These are phyloP conservation scores for Piliocolobus tephrosceles DNA, from an alignment of 2,113 vertebrate genomes.

Conservation along the genomic window DNA sequence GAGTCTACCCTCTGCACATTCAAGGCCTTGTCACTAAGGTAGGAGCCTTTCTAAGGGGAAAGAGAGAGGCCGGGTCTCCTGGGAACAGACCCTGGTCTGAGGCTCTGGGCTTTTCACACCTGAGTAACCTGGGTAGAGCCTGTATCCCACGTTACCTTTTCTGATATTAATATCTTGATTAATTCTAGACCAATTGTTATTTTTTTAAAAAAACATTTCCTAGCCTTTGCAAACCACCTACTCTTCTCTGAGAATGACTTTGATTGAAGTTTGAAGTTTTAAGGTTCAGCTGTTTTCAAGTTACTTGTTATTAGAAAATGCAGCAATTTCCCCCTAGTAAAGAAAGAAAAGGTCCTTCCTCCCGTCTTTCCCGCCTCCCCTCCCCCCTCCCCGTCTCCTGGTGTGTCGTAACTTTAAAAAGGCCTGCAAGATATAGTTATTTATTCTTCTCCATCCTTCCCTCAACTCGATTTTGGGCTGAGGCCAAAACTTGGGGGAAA, in stretches of 20 bases:
- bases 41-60: not conserved
- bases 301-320: conserved; percentile 72
- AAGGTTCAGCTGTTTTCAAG: conserved; percentile 75
- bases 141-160: not conserved
- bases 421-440: conserved; percentile 37
- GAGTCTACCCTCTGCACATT: not conserved
- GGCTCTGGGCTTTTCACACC: not conserved
- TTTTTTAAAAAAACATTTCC: not conserved
- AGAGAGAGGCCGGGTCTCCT: not conserved
- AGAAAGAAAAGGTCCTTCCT: not conserved
- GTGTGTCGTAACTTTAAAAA: conserved; percentile 34
- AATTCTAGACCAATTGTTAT: conserved; percentile 41
- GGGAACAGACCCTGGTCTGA: not conserved
- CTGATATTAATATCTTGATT: conserved; percentile 50
- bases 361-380: not conserved
- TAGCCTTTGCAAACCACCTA: conserved; percentile 45
- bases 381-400: not conserved
- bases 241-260: conserved; percentile 58
- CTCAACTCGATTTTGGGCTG: conserved; percentile 40
- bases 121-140: not conserved
- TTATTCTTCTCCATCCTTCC: conserved; percentile 60
- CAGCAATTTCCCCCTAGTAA: conserved; percentile 46
- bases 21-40: not conserved
- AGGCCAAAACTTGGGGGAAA: conserved; percentile 58
- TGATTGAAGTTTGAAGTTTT: conserved; percentile 73